Percentiles rank a stretch among this genome's conserved stretches.
Conservation (phyloP, 2,888 invertebrate genomes). For the Aphodius sticticus region DNA sequence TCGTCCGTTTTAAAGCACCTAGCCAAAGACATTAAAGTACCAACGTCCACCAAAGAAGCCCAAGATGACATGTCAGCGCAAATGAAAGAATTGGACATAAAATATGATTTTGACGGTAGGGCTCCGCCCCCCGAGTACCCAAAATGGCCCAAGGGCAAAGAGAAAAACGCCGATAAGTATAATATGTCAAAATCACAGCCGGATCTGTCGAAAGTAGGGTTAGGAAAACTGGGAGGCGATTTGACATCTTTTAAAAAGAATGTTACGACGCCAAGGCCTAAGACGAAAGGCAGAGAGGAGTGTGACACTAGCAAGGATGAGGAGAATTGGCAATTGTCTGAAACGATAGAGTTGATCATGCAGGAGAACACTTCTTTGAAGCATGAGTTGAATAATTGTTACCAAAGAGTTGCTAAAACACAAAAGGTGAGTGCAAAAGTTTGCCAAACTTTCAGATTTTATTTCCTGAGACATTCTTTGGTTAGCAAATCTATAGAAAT, state of each 20-base stretch:
- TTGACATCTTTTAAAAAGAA: constrained; percentile 54
- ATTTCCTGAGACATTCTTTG: not conserved
- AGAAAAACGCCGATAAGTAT: constrained; percentile 63
- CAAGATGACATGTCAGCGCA: constrained; percentile 32
- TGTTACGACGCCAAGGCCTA: constrained; percentile 61
- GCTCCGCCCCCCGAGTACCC: constrained; percentile 59
- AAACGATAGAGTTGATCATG: constrained; percentile 83
- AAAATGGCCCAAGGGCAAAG: constrained; percentile 57
- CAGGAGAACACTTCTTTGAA: constrained; percentile 87
- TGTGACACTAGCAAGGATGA: constrained; percentile 61
- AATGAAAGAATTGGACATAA: constrained; percentile 33
- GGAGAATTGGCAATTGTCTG: constrained; percentile 70
- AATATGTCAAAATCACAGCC: constrained; percentile 83
- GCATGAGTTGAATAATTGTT: constrained; percentile 82
- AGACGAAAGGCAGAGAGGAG: constrained; percentile 67
- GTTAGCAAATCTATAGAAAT: too few species aligned
- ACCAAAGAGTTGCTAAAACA: constrained; percentile 84
- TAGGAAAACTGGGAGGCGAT: constrained; percentile 48
- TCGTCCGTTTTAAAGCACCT: constrained; percentile 85
- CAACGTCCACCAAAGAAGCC: constrained; percentile 49
- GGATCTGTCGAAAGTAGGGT: constrained; percentile 71
- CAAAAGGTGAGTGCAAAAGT: constrained; percentile 70
- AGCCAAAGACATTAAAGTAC: constrained; percentile 76
- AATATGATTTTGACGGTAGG: constrained; percentile 49
- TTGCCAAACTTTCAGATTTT: not conserved